Evolutionary conservation across 2,797 vertebrate species (phyloP).

Genomic region (Mionectes olivaceus): DNA sequence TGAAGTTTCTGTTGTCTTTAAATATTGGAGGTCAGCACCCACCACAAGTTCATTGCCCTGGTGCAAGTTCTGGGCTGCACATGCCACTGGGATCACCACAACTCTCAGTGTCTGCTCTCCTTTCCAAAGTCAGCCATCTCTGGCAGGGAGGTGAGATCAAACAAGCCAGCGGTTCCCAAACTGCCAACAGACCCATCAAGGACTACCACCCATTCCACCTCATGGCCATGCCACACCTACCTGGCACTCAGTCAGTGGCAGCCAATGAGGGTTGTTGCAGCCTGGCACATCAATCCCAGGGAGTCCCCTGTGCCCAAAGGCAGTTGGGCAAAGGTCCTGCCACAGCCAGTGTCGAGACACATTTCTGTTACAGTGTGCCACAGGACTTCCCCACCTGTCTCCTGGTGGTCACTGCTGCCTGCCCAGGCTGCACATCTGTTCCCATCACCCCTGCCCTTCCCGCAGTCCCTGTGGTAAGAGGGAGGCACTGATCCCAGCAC

Average conservation of each 20-base stretch:
- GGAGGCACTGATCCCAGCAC: background rate
- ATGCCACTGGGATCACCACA: fast-evolving
- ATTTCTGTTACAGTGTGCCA: background rate
- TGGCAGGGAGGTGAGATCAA: background rate
- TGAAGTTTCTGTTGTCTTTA: background rate
- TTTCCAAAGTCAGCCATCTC: background rate
- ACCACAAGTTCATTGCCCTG: fast-evolving
- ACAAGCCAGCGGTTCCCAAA: background rate
- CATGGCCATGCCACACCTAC: background rate
- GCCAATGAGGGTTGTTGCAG: background rate
- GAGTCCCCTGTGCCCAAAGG: background rate
- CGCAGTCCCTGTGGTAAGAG: background rate
- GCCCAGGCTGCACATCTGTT: background rate
- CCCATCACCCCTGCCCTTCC: background rate
- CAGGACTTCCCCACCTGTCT: no score
- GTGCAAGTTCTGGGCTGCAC: background rate
- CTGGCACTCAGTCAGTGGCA: fast-evolving
- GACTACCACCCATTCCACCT: fast-evolving
- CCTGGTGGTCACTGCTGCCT: background rate
- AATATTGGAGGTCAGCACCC: fast-evolving
- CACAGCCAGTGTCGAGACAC: background rate
- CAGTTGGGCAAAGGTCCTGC: background rate
- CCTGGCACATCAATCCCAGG: background rate
- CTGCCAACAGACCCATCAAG: background rate
- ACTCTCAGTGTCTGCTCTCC: background rate